Conservation (phyloP, 2,797 vertebrate species). For the Pristis pectinata region DNA sequence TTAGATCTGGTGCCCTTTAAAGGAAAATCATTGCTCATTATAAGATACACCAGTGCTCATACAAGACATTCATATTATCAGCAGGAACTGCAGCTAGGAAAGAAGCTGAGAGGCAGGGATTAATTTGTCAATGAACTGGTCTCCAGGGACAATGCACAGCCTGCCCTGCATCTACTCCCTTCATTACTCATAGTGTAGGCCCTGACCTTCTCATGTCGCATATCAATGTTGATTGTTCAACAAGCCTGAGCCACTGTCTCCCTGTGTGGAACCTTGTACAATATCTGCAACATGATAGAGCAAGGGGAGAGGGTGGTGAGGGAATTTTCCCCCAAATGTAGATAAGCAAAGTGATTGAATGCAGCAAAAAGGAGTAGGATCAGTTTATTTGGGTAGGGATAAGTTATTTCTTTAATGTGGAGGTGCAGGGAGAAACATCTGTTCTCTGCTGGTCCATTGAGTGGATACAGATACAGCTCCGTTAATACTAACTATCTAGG, state of each 20-base stretch:
- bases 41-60: not conserved
- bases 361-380: not conserved
- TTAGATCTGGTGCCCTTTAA: not conserved
- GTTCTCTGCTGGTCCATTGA: not conserved
- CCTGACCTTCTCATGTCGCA: conserved; percentile 35
- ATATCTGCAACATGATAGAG: not conserved
- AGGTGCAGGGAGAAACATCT: not conserved
- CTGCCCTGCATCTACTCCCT: conserved; percentile 27
- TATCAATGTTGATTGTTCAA: conserved; percentile 35
- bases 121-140: conserved; percentile 36
- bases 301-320: not conserved
- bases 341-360: not conserved
- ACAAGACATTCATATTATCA: conserved; percentile 19
- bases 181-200: conserved; percentile 26
- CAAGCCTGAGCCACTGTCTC: not conserved
- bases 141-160: not conserved
- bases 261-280: not conserved
- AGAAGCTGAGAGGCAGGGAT: conserved; percentile 32
- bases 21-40: conserved; percentile 24
- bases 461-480: not conserved
- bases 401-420: not conserved
- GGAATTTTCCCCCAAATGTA: not conserved
- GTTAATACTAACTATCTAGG: not conserved
- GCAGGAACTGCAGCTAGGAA: not conserved
- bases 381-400: not conserved